Base-by-base conservation (phyloP, 2,888 invertebrate species). In the Drosophila acutilabella region DNA sequence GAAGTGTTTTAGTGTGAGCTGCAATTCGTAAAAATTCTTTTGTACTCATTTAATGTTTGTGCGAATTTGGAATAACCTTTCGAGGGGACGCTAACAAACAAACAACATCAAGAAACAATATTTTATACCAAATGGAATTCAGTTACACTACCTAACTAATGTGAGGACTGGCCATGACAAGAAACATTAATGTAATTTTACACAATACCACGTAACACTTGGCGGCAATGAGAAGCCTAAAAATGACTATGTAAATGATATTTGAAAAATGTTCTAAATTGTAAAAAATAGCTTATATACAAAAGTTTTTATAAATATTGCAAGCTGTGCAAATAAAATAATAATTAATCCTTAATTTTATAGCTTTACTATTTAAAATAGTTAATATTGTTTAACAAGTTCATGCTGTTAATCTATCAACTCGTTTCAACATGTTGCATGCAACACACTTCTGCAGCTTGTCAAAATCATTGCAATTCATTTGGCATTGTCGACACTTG, bases 381-480 rank as follows among this genome's bases (percentile, higher is more conserved):
- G 7, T 26, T 7, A 26, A 7, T 1, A 33, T 45, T 3, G 20
- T n/a, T 36, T 10, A 45, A 8, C 20, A 47, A 57, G 57, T 53
- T 8, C 23, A 33, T 42, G 11, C 36, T 33, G 6, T 7, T 33
- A 33, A 18, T 36, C 14, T 36, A 50, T n/a, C 41, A 67, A 48
- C 50, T 30, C 51, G 60, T 51, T 38, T 8, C 56, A 51, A 13
- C 44, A 41, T 70, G 69, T 41, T 59, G 71, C 64, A 64, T 64
- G 62, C 47, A 60, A 66, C 78, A 78, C 48, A 60, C 60, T 71
- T 56, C 51, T 38, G 44, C 58, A 33, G 23, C 14, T 50, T 64
- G 60, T 42, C 61, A 54, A 33, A 61, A 51, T 60, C 52, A 18
- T 26, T 68, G 72, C 77, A 79, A 88, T 88, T 71, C 64, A 73